A percentile compares a stretch with the other conserved stretches of the same genome.
phyloP scores from a whole-genome alignment of 2,113 vertebrate genomes.

The Pseudolaguvia tuberculata region DNA sequence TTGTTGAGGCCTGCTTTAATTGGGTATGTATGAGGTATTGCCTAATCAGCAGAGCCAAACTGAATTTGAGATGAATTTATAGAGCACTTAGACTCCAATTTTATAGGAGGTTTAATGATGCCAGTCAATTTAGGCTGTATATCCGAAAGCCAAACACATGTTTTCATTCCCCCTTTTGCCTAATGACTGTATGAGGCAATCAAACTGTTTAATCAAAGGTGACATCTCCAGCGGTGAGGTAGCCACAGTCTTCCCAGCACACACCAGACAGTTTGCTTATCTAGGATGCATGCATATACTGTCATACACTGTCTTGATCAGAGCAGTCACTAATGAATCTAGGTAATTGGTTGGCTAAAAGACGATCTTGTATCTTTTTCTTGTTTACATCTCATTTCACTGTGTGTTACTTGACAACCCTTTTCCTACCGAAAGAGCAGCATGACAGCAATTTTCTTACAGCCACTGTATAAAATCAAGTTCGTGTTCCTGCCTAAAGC shows the following conservation, averaged over 20 bases:
- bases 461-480: conserved; percentile 21
- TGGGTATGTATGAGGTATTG: conserved; percentile 44
- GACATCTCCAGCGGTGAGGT: conserved; percentile 42
- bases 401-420: conserved; percentile 37
- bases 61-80: conserved; percentile 53
- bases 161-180: conserved; percentile 57
- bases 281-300: conserved; percentile 10
- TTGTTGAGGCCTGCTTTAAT: conserved; percentile 41
- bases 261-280: conserved; percentile 3
- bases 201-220: conserved; percentile 55
- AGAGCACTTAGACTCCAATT: conserved; percentile 60
- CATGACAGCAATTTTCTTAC: conserved; percentile 33
- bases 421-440: conserved; percentile 28
- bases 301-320: conserved; percentile 1
- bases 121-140: conserved; percentile 56
- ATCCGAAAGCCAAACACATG: conserved; percentile 62
- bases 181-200: conserved; percentile 58
- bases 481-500: conserved; percentile 23
- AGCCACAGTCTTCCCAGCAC: conserved; percentile 15
- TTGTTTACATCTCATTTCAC: conserved; percentile 32
- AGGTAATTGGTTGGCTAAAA: neutral
- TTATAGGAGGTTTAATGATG: conserved; percentile 58
- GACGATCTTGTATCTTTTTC: conserved; percentile 14
- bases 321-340: neutral
- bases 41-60: conserved; percentile 52